These are phyloP conservation scores for Typhlomys cinereus DNA, from an alignment of 2,113 vertebrate genomes.

Conservation along the genomic window DNA sequence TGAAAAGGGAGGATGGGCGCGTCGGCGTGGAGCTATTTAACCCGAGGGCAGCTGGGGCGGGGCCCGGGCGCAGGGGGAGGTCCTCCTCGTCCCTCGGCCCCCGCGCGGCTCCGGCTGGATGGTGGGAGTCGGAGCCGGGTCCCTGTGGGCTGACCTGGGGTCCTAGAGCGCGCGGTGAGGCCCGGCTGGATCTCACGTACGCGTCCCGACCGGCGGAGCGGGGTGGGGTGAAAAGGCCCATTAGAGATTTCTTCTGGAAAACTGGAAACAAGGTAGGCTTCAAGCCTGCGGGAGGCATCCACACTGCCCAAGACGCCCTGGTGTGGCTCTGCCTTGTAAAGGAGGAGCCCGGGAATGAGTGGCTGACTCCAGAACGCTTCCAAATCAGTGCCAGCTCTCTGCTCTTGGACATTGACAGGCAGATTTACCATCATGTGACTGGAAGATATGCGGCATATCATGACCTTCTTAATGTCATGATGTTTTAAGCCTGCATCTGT, in stretches of 20 bases:
- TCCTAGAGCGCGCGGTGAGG: no score
- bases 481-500: slow-evolving; percentile 86
- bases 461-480: slow-evolving; percentile 93
- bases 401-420: slow-evolving; percentile 94
- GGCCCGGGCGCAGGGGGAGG: no score
- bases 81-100: no score
- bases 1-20: no score
- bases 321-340: slow-evolving; percentile 95
- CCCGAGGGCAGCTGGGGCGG: no score
- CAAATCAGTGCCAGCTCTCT: slow-evolving; percentile 97
- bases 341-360: slow-evolving; percentile 93
- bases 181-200: no score
- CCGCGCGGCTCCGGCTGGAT: no score
- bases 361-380: slow-evolving; percentile 93
- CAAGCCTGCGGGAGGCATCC: slow-evolving; percentile 97
- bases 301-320: slow-evolving; percentile 92
- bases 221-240: no score
- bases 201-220: no score
- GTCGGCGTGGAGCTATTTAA: no score
- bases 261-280: slow-evolving; percentile 95
- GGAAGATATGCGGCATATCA: slow-evolving; percentile 91
- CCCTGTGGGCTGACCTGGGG: no score
- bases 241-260: slow-evolving; percentile 93
- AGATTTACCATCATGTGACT: slow-evolving; percentile 97
- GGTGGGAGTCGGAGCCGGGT: no score